Evolutionary conservation across 1,140 invertebrate species (phyloP), one percentile per base, ranked within the genome.

Genomic region (Calephelis nemesis): DNA sequence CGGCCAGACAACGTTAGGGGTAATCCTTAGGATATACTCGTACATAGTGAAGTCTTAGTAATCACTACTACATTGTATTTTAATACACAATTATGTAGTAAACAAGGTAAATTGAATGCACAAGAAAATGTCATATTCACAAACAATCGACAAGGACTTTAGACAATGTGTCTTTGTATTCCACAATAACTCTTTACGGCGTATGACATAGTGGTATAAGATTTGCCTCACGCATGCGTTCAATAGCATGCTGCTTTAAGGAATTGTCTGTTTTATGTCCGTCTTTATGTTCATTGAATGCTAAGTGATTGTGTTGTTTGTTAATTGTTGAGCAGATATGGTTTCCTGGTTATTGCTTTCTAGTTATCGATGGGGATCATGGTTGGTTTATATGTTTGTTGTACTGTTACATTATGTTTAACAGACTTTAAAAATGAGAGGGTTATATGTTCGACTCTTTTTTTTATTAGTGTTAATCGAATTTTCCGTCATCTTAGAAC

Each of bases 181-280:
- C 58, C 63, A 87, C 82, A 90, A 90, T 85, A 82, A 77, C 71
- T 79, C 79, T 83, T 85, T 84, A 87, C 82, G 74, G 70, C 74
- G 68, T 67, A 73, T 80, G 74, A 88, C 82, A 83, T 85, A 83
- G 83, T 85, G 74, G 73, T 73, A 77, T 84, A 81, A 85, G 85
- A 89, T 89, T 85, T 87, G 75, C 83, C 76, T 64, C 78, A 82
- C 77, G 81, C 81, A 74, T 73, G 71, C 58, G 62, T 71, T 40
- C 62, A 63, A 83, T 74, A 81, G 79, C 77, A 69, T 66, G 47
- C 60, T 65, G 68, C 68, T 74, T 71, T 79, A 78, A 69, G 72
- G 72, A 82, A 83, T 81, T 82, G 79, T 79, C 81, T 77, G 78
- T 82, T 82, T 74, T 73, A 78, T 75, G 74, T 71, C 65, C 67